Conservation (phyloP, 2,797 vertebrate species). For the Pangasius djambal region DNA sequence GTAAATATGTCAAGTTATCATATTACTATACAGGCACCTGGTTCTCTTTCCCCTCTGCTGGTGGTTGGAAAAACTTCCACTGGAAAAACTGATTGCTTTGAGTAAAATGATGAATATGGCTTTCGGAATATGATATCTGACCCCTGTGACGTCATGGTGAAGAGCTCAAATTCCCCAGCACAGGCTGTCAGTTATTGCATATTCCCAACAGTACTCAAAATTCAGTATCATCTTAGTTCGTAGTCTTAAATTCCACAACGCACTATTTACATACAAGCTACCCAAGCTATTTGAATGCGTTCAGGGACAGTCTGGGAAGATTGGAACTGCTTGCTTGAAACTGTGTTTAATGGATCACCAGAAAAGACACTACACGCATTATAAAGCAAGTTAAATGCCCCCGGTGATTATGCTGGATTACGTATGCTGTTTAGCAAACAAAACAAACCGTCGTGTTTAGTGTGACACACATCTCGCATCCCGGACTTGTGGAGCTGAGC, state of each 20-base stretch:
- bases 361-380: background rate
- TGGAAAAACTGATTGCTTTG: background rate
- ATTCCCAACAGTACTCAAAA: background rate
- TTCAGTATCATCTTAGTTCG: too few species aligned
- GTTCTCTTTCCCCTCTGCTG: background rate
- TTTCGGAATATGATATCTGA: background rate
- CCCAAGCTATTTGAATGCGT: background rate
- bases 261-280: background rate
- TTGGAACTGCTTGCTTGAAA: background rate
- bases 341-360: background rate
- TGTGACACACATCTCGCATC: background rate
- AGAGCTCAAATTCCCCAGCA: background rate
- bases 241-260: background rate
- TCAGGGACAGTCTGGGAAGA: background rate
- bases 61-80: background rate
- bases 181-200: background rate
- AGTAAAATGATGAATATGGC: background rate
- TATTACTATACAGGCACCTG: background rate
- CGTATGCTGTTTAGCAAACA: slow-evolving; percentile 10
- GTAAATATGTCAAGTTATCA: background rate
- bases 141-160: background rate
- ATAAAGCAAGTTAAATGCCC: background rate
- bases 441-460: background rate
- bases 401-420: background rate
- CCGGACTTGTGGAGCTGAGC: background rate